Conservation (phyloP, 2,888 invertebrate genomes). For the Blomia tropicalis region DNA sequence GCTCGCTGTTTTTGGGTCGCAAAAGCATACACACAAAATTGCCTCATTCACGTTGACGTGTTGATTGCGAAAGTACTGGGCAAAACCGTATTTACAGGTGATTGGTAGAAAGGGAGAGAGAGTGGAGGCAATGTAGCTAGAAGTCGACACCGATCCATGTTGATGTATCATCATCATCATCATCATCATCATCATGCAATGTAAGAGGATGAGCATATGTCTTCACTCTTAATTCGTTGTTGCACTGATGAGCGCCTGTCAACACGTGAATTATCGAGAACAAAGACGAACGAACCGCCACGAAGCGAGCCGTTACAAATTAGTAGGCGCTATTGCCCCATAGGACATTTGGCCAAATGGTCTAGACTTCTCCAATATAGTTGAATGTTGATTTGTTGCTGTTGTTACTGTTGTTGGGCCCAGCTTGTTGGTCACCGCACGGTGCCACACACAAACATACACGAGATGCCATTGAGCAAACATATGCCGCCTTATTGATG, state of each 20-base stretch:
- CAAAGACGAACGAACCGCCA: not conserved
- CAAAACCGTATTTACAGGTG: too few species aligned
- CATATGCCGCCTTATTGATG: not conserved
- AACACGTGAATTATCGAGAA: not conserved
- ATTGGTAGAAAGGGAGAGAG: too few species aligned
- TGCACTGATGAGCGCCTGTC: conserved; percentile 9
- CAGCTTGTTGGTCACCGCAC: not conserved
- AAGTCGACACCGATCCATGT: too few species aligned
- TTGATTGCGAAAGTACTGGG: too few species aligned
- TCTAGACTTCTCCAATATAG: not conserved
- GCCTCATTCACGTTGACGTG: too few species aligned
- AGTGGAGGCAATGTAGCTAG: too few species aligned
- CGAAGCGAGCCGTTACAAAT: conserved; percentile 7
- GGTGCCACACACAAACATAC: not conserved
- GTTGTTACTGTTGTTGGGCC: not conserved
- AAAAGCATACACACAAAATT: too few species aligned
- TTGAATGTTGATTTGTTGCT: not conserved
- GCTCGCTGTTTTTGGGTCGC: too few species aligned
- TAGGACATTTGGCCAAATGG: not conserved
- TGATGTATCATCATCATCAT: too few species aligned
- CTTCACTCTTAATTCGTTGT: not conserved
- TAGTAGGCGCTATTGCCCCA: not conserved
- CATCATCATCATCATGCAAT: too few species aligned
- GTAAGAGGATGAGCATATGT: too few species aligned
- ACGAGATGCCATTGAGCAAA: not conserved